These are phyloP conservation scores for Cheilosia variabilis DNA, from an alignment of 2,888 invertebrate species.

Conservation along the genomic window DNA sequence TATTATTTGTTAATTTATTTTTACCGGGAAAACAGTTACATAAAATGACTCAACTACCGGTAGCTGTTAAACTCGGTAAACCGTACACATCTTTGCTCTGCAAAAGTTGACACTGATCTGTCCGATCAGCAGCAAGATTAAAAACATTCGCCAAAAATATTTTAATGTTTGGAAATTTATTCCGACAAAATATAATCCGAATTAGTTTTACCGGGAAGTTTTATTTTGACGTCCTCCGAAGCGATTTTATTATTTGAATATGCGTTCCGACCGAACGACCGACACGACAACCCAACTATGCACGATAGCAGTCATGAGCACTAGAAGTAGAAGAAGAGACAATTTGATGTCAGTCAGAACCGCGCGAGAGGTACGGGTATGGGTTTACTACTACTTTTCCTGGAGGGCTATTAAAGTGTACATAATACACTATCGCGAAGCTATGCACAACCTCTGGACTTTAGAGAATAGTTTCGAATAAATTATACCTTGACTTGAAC, in stretches of 20 bases:
- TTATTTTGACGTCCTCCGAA: conserved; percentile 18
- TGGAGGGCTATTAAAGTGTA: conserved; percentile 54
- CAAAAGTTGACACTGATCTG: conserved; percentile 52
- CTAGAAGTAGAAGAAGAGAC: conserved; percentile 26
- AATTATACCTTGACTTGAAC: conserved; percentile 15
- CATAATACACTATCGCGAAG: conserved; percentile 31
- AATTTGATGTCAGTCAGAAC: conserved; percentile 45
- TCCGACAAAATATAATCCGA: conserved; percentile 13
- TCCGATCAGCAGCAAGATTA: conserved; percentile 8
- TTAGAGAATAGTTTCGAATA: conserved; percentile 46
- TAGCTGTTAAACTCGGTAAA: conserved; percentile 38
- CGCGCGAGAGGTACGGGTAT: conserved; percentile 8
- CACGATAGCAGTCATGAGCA: conserved; percentile 49
- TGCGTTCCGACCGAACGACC: conserved; percentile 42
- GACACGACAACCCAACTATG: conserved; percentile 28
- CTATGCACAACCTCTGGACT: conserved; percentile 59
- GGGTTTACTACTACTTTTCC: conserved; percentile 36
- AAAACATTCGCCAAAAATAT: conserved; percentile 17
- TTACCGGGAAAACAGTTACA: conserved; percentile 20
- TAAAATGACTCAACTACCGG: conserved; percentile 26
- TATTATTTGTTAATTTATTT: conserved; percentile 21
- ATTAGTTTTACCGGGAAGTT: neutral
- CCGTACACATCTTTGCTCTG: conserved; percentile 40
- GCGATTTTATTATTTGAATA: conserved; percentile 33
- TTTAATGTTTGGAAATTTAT: conserved; percentile 22